Evolutionary conservation across 1,140 invertebrate genomes (phyloP).

Genomic region (Spodoptera litura): DNA sequence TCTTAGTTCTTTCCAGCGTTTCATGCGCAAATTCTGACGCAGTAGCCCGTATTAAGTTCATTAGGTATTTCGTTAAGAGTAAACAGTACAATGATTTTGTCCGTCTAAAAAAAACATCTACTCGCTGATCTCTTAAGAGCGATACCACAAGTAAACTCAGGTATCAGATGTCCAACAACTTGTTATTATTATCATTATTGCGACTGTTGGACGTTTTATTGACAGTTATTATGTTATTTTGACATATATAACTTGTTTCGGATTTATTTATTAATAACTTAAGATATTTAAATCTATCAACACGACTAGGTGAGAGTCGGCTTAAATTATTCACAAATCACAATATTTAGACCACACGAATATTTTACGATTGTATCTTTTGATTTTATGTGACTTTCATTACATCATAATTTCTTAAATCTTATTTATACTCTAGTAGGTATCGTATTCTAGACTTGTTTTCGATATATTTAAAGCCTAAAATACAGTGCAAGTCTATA

Average conservation of each 20-base stretch:
- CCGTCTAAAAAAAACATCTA: background rate
- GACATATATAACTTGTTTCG: slow-evolving; percentile 45
- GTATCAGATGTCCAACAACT: slow-evolving; percentile 72
- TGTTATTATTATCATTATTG: slow-evolving; percentile 68
- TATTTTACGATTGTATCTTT: slow-evolving; percentile 11
- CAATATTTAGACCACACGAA: slow-evolving; percentile 20
- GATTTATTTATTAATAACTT: slow-evolving; percentile 46
- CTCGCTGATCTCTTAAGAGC: slow-evolving; percentile 26
- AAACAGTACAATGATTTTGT: too few relatives aligned
- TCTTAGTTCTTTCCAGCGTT: too few relatives aligned
- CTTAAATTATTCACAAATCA: slow-evolving; percentile 25
- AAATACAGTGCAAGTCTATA: too few relatives aligned
- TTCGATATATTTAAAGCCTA: background rate
- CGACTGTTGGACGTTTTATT: slow-evolving; percentile 64
- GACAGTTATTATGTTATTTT: slow-evolving; percentile 67
- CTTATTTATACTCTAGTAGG: background rate
- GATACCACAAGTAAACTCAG: slow-evolving; percentile 49
- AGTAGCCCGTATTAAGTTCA: too few relatives aligned
- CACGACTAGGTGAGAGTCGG: slow-evolving; percentile 2
- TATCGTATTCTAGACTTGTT: background rate
- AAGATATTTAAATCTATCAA: slow-evolving; percentile 37
- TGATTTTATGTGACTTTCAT: slow-evolving; percentile 20
- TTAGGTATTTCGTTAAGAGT: too few relatives aligned
- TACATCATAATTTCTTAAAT: slow-evolving; percentile 2
- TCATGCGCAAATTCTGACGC: too few relatives aligned